Evolutionary conservation across 1,140 invertebrate genomes (phyloP), one percentile per base, ranked within the genome.

Genomic region (Pogonognathellus flavescens): DNA sequence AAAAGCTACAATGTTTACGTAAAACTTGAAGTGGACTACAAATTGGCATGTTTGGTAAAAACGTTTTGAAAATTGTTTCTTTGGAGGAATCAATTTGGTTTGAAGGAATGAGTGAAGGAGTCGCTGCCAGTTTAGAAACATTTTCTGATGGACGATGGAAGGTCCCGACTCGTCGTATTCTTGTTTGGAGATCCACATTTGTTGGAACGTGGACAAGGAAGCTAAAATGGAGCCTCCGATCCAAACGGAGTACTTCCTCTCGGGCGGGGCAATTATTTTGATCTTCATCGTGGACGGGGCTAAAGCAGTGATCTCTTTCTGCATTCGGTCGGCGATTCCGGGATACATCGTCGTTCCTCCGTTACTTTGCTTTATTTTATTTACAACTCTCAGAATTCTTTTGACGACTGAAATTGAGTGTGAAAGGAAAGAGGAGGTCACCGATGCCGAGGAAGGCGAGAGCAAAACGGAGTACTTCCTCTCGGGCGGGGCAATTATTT

Each of bases 271-370:
- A 86, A 96, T 96, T 88, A 97, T 95, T 91, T 95, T 95, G 89
- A 95, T 95, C 90, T 95, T 96, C 93, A 95, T 94, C 66, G 94
- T 94, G 16, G 93, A 93, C 83, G 94, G 94, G 80, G 94, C 94
- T 18, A 96, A 91, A 72, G 94, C 93, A 76, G 94, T 94, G 89
- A 97, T 94, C 91, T 96, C 95, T 88, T 95, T 93, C 87, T 94
- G 93, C 92, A 96, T 94, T 81, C 95, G 92, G 89, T 96, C 94
- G 84, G 94, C 95, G 89, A 95, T 95, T 92, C 96, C 96, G 81
- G 97, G 97, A 92, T 97, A 98, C 97, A 98, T 98, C 91, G 96
- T 98, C n/a, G n/a, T n/a, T n/a, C n/a, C n/a, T n/a, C n/a, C n/a
- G n/a, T n/a, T n/a, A n/a, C n/a, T n/a, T n/a, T n/a, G n/a, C n/a